Conservation (phyloP, 2,113 vertebrate genomes). For the Myotis davidii region DNA sequence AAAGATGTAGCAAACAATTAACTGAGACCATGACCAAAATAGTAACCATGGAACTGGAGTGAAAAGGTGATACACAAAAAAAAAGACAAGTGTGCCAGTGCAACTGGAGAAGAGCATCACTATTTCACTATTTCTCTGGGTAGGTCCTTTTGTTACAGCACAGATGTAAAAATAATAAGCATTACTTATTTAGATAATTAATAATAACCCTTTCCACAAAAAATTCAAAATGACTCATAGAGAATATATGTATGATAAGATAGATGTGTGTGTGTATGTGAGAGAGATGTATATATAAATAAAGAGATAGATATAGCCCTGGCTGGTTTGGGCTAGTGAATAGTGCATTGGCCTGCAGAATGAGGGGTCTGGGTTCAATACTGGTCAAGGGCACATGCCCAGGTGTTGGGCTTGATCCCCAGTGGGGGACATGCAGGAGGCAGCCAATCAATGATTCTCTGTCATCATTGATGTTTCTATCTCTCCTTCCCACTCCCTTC, state of each 20-base stretch:
- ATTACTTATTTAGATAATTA: not conserved
- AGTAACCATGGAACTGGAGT: not conserved
- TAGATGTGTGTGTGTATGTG: not conserved
- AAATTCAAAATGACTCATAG: not conserved
- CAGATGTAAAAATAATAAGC: not conserved
- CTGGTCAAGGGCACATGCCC: too few relatives aligned
- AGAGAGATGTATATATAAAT: not conserved
- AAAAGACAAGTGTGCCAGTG: not conserved
- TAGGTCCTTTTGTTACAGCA: not conserved
- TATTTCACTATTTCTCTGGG: not conserved
- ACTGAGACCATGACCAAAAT: not conserved
- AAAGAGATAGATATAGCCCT: not conserved
- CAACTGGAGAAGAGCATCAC: not conserved
- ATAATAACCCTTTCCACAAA: not conserved
- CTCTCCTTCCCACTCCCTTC: too few relatives aligned
- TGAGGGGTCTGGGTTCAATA: too few relatives aligned
- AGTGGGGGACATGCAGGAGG: too few relatives aligned
- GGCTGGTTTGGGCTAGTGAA: too few relatives aligned
- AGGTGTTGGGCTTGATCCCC: too few relatives aligned
- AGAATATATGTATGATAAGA: not conserved
- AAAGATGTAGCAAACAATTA: not conserved
- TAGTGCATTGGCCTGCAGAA: too few relatives aligned
- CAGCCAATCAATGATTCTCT: too few relatives aligned
- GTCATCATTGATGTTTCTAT: too few relatives aligned
- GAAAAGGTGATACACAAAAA: not conserved